A percentile compares a stretch with the other conserved stretches of the same genome.
Conservation (phyloP, 2,888 invertebrate genomes). For the Drosophila fungiperda region DNA sequence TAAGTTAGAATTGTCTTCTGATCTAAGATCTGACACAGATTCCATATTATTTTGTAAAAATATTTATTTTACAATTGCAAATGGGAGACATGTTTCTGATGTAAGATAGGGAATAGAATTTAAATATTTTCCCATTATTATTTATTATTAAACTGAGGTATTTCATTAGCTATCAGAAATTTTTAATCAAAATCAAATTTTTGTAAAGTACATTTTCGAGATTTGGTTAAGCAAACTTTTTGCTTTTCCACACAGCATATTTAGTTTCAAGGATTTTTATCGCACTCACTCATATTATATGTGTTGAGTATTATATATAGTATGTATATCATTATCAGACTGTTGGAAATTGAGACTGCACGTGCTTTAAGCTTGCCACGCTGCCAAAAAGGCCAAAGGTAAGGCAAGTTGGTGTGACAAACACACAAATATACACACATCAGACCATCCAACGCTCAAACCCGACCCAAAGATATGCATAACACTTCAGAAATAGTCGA, state of each 20-base stretch:
- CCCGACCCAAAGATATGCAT: slow-evolving; percentile 24
- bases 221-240: neutral
- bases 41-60: neutral
- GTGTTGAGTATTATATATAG: slow-evolving; percentile 26
- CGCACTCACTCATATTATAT: slow-evolving; percentile 8
- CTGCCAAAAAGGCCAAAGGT: slow-evolving; percentile 64
- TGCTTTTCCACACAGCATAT: neutral
- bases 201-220: neutral
- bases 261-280: slow-evolving; percentile 10
- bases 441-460: neutral
- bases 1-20: neutral
- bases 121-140: neutral
- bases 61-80: neutral
- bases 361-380: slow-evolving; percentile 38
- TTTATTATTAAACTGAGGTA: neutral
- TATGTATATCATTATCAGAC: slow-evolving; percentile 25
- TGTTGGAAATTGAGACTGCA: slow-evolving; percentile 25
- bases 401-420: slow-evolving; percentile 45
- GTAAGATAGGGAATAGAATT: neutral
- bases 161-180: neutral
- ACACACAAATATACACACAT: slow-evolving; percentile 4
- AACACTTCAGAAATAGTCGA: slow-evolving; percentile 38
- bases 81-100: neutral
- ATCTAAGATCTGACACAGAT: neutral
- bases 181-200: neutral